A percentile compares a stretch with the other conserved stretches of the same genome.
These are phyloP conservation scores for Ornithorhynchus anatinus DNA, from an alignment of 2,113 vertebrate species.

Conservation along the genomic window DNA sequence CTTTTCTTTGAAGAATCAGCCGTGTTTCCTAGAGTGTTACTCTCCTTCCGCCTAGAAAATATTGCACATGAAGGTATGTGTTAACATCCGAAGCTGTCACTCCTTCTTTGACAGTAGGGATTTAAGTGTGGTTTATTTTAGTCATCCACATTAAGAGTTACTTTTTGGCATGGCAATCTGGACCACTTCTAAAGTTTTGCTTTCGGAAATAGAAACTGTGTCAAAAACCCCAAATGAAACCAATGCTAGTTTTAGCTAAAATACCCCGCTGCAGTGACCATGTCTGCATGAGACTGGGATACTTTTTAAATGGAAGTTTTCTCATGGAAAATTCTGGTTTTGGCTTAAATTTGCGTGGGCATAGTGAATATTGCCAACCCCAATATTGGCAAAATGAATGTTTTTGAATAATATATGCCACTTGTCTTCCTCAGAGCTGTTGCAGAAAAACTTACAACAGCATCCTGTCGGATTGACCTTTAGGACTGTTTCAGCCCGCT, in stretches of 20 bases:
- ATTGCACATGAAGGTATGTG: background rate
- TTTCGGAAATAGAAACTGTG: background rate
- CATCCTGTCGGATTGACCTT: no score
- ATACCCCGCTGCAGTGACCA: no score
- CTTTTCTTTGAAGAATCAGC: background rate
- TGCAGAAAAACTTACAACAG: no score
- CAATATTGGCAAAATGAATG: no score
- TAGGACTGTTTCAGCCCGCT: no score
- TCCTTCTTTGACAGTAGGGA: background rate
- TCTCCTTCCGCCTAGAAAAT: background rate
- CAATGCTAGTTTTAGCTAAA: background rate
- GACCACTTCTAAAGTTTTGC: background rate
- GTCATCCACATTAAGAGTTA: background rate
- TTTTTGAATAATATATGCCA: no score
- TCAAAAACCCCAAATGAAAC: background rate
- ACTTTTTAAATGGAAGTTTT: no score
- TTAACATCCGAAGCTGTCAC: background rate
- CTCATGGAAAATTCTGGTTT: background rate
- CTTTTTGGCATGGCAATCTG: no score
- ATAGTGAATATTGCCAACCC: no score
- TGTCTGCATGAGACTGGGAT: no score
- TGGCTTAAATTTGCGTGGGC: background rate
- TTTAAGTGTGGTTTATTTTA: background rate
- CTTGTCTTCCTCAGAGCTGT: no score
- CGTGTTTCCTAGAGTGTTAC: background rate